Percentiles rank a stretch among this genome's conserved stretches.
phyloP scores from a whole-genome alignment of 2,797 vertebrate genomes.

The Novumbra hubbsi region DNA sequence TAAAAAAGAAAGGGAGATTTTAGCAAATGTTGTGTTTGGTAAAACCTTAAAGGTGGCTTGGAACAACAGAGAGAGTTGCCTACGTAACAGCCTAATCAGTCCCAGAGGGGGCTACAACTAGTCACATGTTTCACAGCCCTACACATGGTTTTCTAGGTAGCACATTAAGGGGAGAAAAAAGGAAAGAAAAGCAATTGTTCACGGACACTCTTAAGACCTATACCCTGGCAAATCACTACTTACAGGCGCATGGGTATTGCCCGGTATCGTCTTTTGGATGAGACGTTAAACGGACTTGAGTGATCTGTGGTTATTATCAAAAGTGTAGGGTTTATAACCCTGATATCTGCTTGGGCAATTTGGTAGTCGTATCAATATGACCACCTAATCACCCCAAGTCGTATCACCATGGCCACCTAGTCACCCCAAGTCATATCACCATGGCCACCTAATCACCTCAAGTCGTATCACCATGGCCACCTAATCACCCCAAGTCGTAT shows the following conservation, averaged over 20 bases:
- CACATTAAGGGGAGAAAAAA: constrained; percentile 18
- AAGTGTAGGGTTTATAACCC: too few relatives aligned
- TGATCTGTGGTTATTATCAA: too few relatives aligned
- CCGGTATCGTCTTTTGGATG: too few relatives aligned
- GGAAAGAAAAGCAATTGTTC: constrained; percentile 20
- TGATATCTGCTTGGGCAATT: too few relatives aligned
- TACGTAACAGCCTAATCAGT: constrained; percentile 4
- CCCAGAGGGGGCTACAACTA: not conserved
- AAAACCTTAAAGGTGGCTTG: constrained; percentile 39
- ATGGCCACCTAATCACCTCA: too few relatives aligned
- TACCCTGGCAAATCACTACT: constrained; percentile 9
- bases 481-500: too few relatives aligned
- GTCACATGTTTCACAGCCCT: constrained; percentile 7
- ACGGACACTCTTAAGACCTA: constrained; percentile 27
- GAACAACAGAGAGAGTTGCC: constrained; percentile 31
- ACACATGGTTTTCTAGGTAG: constrained; percentile 25
- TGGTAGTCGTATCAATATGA: too few relatives aligned
- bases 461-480: too few relatives aligned
- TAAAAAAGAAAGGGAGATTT: constrained; percentile 9
- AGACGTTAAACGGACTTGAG: too few relatives aligned
- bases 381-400: too few relatives aligned
- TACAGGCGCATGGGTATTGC: not conserved
- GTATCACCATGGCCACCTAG: too few relatives aligned
- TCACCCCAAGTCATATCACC: too few relatives aligned
- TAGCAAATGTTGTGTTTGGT: constrained; percentile 14